phyloP scores from a whole-genome alignment of 1,140 invertebrate species.

The Calliphora vicina region DNA sequence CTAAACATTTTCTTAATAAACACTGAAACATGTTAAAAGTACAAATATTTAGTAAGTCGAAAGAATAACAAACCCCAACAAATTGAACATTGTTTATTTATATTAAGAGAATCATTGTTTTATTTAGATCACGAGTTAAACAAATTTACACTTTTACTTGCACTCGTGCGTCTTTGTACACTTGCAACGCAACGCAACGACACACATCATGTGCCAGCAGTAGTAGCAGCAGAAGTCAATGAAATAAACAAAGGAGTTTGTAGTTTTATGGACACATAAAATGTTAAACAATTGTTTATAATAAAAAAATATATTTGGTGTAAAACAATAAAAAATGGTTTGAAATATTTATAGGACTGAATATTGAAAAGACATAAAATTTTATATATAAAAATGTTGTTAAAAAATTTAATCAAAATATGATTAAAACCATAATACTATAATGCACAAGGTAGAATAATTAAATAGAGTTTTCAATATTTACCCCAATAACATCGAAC shows the following conservation, averaged over 20 bases:
- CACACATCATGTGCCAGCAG: too few relatives aligned
- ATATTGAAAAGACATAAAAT: too few relatives aligned
- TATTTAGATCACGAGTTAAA: not conserved
- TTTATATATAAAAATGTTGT: too few relatives aligned
- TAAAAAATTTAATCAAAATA: too few relatives aligned
- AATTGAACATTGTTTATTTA: slow-evolving; percentile 6
- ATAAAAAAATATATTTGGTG: not conserved
- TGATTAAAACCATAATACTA: too few relatives aligned
- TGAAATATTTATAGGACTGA: too few relatives aligned
- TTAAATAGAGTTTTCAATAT: too few relatives aligned
- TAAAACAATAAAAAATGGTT: too few relatives aligned
- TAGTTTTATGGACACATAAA: not conserved
- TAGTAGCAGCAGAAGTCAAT: not conserved
- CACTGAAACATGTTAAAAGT: slow-evolving; percentile 1
- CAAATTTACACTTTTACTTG: not conserved
- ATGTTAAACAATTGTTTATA: not conserved
- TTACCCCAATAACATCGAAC: too few relatives aligned
- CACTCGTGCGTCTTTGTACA: too few relatives aligned
- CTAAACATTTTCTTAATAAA: slow-evolving; percentile 2
- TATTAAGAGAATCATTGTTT: not conserved
- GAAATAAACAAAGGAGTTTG: not conserved
- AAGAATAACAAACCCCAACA: not conserved
- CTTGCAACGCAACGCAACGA: too few relatives aligned
- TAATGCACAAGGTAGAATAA: too few relatives aligned
- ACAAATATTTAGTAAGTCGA: not conserved